phyloP scores from a whole-genome alignment of 2,113 vertebrate species.

The Takifugu bimaculatus region DNA sequence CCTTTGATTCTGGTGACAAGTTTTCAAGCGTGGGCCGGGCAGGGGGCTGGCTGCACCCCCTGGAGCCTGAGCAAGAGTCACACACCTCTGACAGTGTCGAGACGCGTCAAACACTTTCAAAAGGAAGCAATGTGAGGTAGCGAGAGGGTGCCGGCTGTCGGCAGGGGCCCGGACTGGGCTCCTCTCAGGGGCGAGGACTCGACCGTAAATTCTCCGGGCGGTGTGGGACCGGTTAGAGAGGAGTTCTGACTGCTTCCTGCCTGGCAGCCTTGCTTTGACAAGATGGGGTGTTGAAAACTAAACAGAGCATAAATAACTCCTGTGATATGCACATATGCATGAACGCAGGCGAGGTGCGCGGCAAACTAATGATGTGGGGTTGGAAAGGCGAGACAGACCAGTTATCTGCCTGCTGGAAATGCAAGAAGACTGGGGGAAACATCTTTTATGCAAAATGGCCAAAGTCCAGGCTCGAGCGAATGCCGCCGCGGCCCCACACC shows the following conservation, averaged over 20 bases:
- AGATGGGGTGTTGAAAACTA: conserved; percentile 65
- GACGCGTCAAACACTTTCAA: conserved; percentile 29
- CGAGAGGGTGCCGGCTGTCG: conserved; percentile 60
- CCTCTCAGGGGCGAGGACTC: conserved; percentile 56
- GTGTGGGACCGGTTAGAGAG: conserved; percentile 44
- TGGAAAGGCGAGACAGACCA: conserved; percentile 32
- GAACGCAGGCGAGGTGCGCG: conserved; percentile 30
- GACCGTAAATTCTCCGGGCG: conserved; percentile 66
- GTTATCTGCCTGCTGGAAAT: conserved; percentile 32
- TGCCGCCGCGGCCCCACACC: conserved; percentile 11
- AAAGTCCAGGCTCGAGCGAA: conserved; percentile 12
- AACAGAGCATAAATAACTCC: conserved; percentile 63
- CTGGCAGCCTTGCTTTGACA: conserved; percentile 58
- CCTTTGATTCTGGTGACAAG: conserved; percentile 67
- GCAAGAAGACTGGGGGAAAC: conserved; percentile 40
- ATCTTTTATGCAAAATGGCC: conserved; percentile 2
- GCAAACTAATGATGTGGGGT: conserved; percentile 40
- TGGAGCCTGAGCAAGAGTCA: no score
- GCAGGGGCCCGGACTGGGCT: conserved; percentile 28
- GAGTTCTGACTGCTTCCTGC: conserved; percentile 55
- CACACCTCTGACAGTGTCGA: conserved; percentile 31
- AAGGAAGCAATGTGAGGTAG: conserved; percentile 45
- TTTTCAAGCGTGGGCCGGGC: conserved; percentile 40
- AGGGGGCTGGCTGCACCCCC: conserved; percentile 25
- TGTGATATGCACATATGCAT: conserved; percentile 55